Evolutionary conservation across 2,113 vertebrate genomes (phyloP).

Genomic region (Ochotona princeps): DNA sequence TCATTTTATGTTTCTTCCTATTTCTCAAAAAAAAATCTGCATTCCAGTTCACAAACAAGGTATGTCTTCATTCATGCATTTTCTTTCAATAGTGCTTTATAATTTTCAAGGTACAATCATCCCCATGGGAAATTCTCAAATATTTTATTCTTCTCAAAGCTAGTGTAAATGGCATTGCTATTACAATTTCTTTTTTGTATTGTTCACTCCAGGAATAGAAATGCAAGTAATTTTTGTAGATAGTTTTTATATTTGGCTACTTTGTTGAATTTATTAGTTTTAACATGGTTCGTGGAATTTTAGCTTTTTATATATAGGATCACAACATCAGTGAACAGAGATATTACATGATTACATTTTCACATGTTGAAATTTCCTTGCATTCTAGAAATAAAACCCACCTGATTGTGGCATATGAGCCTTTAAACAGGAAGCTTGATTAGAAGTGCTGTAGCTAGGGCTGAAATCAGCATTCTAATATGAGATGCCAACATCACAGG

Average conservation of each 20-base stretch:
- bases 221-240: neutral
- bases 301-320: neutral
- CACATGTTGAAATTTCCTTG: neutral
- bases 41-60: neutral
- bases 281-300: neutral
- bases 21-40: neutral
- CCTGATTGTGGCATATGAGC: neutral
- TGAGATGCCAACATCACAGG: no score
- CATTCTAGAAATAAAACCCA: neutral
- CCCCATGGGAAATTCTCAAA: neutral
- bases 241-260: neutral
- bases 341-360: neutral
- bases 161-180: no score
- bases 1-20: no score
- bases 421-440: neutral
- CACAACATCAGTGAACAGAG: neutral
- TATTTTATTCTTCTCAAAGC: neutral
- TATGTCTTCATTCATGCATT: neutral
- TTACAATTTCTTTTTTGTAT: no score
- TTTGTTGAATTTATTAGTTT: neutral
- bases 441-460: no score
- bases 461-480: no score
- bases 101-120: neutral
- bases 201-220: neutral
- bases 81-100: neutral